Evolutionary conservation across 2,113 vertebrate genomes (phyloP), one percentile per base, ranked within the genome.

Genomic region (Albula glossodonta): DNA sequence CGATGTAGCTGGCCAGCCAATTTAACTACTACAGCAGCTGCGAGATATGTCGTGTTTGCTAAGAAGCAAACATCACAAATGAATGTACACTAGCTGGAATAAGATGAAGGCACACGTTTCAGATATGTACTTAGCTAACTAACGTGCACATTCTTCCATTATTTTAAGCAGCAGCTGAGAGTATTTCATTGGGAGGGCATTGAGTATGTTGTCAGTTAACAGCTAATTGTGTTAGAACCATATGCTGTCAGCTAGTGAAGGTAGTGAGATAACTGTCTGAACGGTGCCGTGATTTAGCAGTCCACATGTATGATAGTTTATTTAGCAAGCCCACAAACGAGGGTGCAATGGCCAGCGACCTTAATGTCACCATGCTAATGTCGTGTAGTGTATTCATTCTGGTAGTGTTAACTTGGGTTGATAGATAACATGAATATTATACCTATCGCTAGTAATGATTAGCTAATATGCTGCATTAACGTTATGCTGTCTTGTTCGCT

Each of bases 341-440:
- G 57, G 11, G 3, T 5, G 57, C 6, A 60, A 60, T 15, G 17
- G 17, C 57, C 17, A n/a, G 83, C 78, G 81, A 85, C 78, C 83
- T 41, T 52, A 84, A 85, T 70, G 80, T 82, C 82, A 87, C 53
- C 77, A 15, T 12, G 53, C 17, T 85, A 84, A 77, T 19, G 25
- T 10, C 50, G 6, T 12, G 41, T 81, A 86, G 51, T 41, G 81
- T 60, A 48, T 60, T 53, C n/a, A 60, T 52, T n/a, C 50, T 25
- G 49, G 56, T 31, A 83, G 81, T 0, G 41, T 41, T 41, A 41
- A 41, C 31, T 41, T 41, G 31, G 31, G 31, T 41, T 41, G 31
- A 41, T 41, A 1, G 31, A 41, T 41, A 41, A 41, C 1, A 41
- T 41, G 31, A 41, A 41, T 41, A 1, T 41, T 41, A 41, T 41